A percentile compares a stretch with the other conserved stretches of the same genome.
Conservation (phyloP, 1,140 invertebrate genomes). For the Bombus haemorrhoidalis region DNA sequence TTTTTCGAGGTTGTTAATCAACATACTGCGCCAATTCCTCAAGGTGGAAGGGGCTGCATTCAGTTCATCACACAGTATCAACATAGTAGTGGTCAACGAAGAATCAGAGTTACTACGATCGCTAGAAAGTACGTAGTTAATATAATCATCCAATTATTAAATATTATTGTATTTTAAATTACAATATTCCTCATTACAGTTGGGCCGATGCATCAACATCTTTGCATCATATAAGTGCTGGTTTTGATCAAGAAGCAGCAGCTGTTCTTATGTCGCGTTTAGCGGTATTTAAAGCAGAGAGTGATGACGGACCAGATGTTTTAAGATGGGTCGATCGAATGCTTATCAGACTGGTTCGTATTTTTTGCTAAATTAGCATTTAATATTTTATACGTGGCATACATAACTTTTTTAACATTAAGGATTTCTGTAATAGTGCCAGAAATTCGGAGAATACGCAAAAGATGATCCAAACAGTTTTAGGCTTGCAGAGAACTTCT, state of each 20-base stretch:
- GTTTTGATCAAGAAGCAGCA: constrained; percentile 98
- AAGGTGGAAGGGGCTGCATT: constrained; percentile 97
- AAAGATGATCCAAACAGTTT: constrained; percentile 99
- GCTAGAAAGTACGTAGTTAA: constrained; percentile 94
- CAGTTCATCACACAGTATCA: constrained; percentile 99
- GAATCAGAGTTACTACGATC: constrained; percentile 98
- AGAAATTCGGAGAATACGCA: constrained; percentile 99
- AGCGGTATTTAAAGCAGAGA: constrained; percentile 97
- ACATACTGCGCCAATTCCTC: constrained; percentile 96
- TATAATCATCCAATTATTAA: neutral
- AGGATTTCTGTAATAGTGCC: constrained; percentile 89
- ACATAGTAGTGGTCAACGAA: constrained; percentile 97
- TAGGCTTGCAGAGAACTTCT: constrained; percentile 97
- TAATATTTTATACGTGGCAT: neutral
- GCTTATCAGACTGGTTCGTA: constrained; percentile 95
- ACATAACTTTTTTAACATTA: neutral
- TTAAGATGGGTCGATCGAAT: constrained; percentile 99
- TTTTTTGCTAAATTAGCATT: neutral
- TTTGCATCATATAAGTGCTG: constrained; percentile 92
- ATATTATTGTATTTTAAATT: neutral
- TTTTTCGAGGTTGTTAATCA: constrained; percentile 99
- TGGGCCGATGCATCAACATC: constrained; percentile 93
- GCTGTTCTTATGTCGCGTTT: constrained; percentile 98
- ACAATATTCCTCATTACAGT: constrained; percentile 78
- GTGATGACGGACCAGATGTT: constrained; percentile 98